Base-by-base conservation (phyloP, 92 coral and sea anemone species). In the Montipora capitata region DNA sequence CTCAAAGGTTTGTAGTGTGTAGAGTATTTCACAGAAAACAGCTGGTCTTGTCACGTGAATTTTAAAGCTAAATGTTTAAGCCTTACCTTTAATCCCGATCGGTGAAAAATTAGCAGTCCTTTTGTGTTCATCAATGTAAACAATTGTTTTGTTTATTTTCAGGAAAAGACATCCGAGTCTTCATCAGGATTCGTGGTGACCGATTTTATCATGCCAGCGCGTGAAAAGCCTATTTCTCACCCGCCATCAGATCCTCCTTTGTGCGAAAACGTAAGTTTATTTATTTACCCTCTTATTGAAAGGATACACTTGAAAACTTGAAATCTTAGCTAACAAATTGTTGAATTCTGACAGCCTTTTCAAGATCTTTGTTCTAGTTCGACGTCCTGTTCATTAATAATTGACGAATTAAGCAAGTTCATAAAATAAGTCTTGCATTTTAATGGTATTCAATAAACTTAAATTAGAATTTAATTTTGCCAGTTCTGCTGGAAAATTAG, bases 191-290 rank as follows among this genome's bases (percentile, higher is more conserved):
- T 72, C 7, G 85, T 89, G 57, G 82, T 59, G 64, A 87, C 91
- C 40, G 96, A 95, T 68, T 93, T 87, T 74, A 85, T 85, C 2
- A 95, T 95, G 96, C 94, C 96, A 3, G 87, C 96, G 4, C 84
- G 98, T 16, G 98, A 95, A 42, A 94, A 94, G 68, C 92, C 98
- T 0, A 83, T 95, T 48, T 88, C 96, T 44, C 99, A 98, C 68
- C 73, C 94, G 2, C 93, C 98, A 2, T 83, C 98, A 43, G 99
- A 98, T 75, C 93, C 99, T 20, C 96, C 98, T n/a, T 71, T 98
- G 72, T 98, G 99, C 77, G 96, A 91, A 77, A 93, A 89, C 78
- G 99, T 98, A 84, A 90, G 52, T 48, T 48, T 48, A 5, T 27
- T 27, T 48, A 48, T 27, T 27, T 27, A 48, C 6, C 2, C 10